Conservation (phyloP, 2,113 vertebrate species). For the Catharus bicknelli region DNA sequence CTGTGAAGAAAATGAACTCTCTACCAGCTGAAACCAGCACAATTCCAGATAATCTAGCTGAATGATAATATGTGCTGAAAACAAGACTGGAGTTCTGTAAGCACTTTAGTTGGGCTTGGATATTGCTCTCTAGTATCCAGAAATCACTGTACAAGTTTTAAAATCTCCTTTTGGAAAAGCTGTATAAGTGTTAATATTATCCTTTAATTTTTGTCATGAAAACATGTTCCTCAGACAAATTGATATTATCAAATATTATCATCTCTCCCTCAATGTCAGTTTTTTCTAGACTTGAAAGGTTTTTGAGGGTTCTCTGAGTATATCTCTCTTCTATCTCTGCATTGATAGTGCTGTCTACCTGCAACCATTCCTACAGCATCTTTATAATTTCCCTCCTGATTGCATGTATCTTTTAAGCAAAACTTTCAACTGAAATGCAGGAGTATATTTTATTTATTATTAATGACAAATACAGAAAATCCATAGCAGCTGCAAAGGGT, state of each 20-base stretch:
- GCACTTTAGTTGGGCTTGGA: neutral
- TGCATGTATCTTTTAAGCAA: neutral
- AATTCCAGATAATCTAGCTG: neutral
- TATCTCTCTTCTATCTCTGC: neutral
- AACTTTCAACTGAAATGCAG: neutral
- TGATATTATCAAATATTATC: neutral
- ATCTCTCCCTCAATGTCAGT: neutral
- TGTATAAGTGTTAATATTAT: neutral
- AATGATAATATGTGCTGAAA: neutral
- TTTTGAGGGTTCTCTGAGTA: neutral
- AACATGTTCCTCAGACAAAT: neutral
- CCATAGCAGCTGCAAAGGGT: neutral
- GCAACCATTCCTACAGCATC: neutral
- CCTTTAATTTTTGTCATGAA: neutral
- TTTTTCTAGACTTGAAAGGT: neutral
- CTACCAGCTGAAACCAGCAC: neutral
- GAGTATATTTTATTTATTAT: neutral
- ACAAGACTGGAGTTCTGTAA: neutral
- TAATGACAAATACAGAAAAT: neutral
- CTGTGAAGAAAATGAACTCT: neutral
- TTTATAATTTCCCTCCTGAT: neutral
- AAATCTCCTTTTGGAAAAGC: neutral
- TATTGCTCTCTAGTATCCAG: neutral
- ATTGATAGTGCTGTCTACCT: rapidly evolving
- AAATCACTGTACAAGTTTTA: neutral